Base-by-base conservation (phyloP, 2,888 invertebrate species). In the Orthosia gracilis region DNA sequence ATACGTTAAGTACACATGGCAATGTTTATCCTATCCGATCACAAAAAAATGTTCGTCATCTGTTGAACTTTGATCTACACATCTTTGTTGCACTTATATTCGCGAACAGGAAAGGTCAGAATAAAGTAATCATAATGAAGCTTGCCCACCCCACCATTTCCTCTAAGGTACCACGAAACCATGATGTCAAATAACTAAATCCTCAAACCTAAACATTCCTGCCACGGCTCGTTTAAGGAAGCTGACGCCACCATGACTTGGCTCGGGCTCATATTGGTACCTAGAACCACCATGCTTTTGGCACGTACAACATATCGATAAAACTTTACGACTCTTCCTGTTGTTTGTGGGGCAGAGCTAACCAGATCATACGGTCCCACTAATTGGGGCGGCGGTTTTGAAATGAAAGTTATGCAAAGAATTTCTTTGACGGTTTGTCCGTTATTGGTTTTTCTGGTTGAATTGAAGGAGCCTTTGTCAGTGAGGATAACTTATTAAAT, bases 291-390 rank as follows among this genome's bases (percentile, higher is more conserved):
- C 81, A 83, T 81, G 83, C 79, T 86, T 85, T 91, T 90, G 89
- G 90, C 89, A 89, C 85, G 78, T 54, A 79, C 78, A 76, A 80
- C 84, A 81, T 86, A 87, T 87, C 92, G 88, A 94, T 94, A 94
- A 94, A 94, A 91, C 77, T 94, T 94, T 94, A 94, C 87, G 90
- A 88, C 80, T 80, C 89, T 93, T 93, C 93, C 92, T 92, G 91
- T 88, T 88, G 88, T 91, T 90, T 90, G 89, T 89, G 88, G 89
- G 87, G 82, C 88, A 85, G 69, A 86, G 78, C 73, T 81, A 90
- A 91, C 89, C 87, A 86, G 90, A 91, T 89, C 88, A 87, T 78
- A 77, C 78, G 73, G 73, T 73, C 70, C 69, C 72, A 75, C 71
- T 85, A 78, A 85, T 85, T 86, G 76, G 77, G 76, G 66, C 87